phyloP scores from a whole-genome alignment of 2,113 vertebrate genomes.

The Phyllopteryx taeniolatus region DNA sequence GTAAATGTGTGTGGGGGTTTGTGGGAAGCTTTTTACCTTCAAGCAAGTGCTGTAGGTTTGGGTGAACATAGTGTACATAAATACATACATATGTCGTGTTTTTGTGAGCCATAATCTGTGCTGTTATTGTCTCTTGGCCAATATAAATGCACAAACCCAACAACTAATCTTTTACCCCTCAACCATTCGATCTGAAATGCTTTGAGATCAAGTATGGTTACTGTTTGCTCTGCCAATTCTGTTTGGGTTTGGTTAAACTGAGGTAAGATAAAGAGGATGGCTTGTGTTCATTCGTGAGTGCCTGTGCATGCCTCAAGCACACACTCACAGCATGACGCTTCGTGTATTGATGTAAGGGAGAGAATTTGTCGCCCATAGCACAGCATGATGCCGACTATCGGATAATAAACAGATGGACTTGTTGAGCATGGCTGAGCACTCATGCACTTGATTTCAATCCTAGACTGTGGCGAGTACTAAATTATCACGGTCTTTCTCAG shows the following conservation, averaged over 20 bases:
- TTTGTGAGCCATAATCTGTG: not conserved
- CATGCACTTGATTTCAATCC: conserved; percentile 50
- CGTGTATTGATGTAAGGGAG: conserved; percentile 16
- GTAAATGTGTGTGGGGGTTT: too few species aligned
- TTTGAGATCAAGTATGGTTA: conserved; percentile 1
- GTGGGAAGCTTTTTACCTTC: too few species aligned
- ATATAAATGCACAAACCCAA: conserved; percentile 20
- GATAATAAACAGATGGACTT: conserved; percentile 63
- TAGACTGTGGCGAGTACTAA: conserved; percentile 39
- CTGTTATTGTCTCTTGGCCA: not conserved
- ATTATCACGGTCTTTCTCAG: conserved; percentile 36
- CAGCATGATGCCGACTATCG: conserved; percentile 46
- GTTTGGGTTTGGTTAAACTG: conserved; percentile 6
- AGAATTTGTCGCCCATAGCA: conserved; percentile 26
- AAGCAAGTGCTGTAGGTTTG: too few species aligned
- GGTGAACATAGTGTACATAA: too few species aligned
- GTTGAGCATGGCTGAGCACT: conserved; percentile 60
- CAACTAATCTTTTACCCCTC: conserved; percentile 1
- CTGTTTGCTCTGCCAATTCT: conserved; percentile 4
- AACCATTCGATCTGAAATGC: not conserved
- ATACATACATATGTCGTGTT: not conserved
- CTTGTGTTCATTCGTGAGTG: conserved; percentile 9
- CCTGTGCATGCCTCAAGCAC: conserved; percentile 2
- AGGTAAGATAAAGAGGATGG: not conserved
- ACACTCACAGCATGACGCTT: conserved; percentile 18